Percentiles rank a stretch among this genome's conserved stretches.
phyloP scores from a whole-genome alignment of 1,140 invertebrate species.

The Paramacrobiotus metropolitanus region DNA sequence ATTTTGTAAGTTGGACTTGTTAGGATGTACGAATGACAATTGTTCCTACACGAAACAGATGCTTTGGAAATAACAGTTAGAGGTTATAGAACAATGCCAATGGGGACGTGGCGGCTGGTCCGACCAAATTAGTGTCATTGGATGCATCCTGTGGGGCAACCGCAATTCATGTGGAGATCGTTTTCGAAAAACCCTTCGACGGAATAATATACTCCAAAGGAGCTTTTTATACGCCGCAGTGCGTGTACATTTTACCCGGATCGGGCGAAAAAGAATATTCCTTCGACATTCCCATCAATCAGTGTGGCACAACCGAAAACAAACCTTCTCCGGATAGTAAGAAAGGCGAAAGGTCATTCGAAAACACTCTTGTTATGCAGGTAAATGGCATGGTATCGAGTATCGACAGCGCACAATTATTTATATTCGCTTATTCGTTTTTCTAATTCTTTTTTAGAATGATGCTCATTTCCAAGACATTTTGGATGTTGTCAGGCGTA shows the following conservation, averaged over 20 bases:
- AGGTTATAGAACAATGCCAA: too few relatives aligned
- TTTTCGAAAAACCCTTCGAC: neutral
- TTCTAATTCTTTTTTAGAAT: neutral
- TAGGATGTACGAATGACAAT: too few relatives aligned
- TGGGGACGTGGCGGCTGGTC: too few relatives aligned
- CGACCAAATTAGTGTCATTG: neutral
- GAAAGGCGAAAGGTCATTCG: neutral
- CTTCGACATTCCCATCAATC: neutral
- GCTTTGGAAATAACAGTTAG: too few relatives aligned
- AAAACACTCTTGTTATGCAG: neutral
- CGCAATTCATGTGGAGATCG: neutral
- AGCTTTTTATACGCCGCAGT: neutral
- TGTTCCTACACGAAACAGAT: too few relatives aligned
- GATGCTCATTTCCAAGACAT: slow-evolving; percentile 3
- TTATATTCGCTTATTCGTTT: neutral
- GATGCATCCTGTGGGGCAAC: neutral
- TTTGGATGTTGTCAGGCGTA: neutral
- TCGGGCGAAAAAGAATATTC: neutral
- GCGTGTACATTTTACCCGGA: neutral
- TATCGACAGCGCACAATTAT: neutral
- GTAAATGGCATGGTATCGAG: neutral
- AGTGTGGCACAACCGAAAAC: neutral
- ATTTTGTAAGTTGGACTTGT: too few relatives aligned
- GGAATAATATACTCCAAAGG: slow-evolving; percentile 2
- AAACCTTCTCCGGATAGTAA: neutral